Evolutionary conservation across 2,888 invertebrate species (phyloP), one percentile per base, ranked within the genome.

Genomic region (Euzophera pinguis): DNA sequence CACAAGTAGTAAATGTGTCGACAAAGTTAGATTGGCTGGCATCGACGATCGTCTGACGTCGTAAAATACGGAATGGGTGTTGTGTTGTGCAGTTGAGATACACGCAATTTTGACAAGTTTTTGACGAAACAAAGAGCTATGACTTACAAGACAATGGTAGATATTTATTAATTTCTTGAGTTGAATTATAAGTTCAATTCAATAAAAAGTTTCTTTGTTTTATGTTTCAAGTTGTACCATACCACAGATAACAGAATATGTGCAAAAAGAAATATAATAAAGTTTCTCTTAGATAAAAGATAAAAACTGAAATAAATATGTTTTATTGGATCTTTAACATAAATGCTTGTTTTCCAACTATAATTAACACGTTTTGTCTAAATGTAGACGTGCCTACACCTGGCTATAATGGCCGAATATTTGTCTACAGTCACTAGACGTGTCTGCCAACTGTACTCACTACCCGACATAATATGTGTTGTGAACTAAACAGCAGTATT

Each of bases 1-100:
- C 81, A 63, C 63, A 32, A 73, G 73, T 71, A 70, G 75, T 77
- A 75, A 75, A 73, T 71, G 73, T 72, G 76, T 75, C 75, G 65
- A 50, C 39, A 55, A 65, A 65, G 58, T 65, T 64, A 61, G 60
- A 58, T 58, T 60, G 59, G 59, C 56, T 61, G 52, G 42, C 56
- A 60, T 63, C 59, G 74, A 63, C 69, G 62, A 56, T 67, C 66
- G 75, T 77, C 74, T 73, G 74, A 73, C 73, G 71, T 78, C 76
- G 75, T 84, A 84, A 82, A 81, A 78, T 71, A 67, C 70, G 59
- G 63, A 61, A 67, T 70, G 67, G 29, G 22, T 22, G 22, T 22
- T 43, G 43, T 29, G 13, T n/a, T n/a, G n/a, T 32, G 8, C 42
- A 32, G 32, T 45, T 45, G 45, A 45, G 45, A 45, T 45, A 34